Evolutionary conservation across 2,113 vertebrate genomes (phyloP).

Genomic region (Caranx ignobilis): DNA sequence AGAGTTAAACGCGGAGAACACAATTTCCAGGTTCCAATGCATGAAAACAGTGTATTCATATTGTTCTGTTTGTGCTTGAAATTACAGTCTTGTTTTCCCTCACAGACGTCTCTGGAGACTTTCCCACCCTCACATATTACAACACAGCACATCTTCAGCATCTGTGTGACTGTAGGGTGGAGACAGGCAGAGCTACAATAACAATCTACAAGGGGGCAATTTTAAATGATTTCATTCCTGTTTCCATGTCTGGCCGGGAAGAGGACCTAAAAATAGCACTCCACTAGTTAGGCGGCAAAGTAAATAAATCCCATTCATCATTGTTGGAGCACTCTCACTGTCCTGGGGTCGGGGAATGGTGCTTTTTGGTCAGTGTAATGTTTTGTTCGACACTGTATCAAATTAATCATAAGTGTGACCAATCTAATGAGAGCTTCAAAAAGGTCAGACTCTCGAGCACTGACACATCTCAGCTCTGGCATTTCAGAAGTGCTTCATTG

Average conservation of each 20-base stretch:
- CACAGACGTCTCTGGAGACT: slow-evolving; percentile 42
- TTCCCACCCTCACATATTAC: slow-evolving; percentile 24
- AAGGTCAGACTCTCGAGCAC: slow-evolving; percentile 70
- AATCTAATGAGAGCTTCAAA: slow-evolving; percentile 64
- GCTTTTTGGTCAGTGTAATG: slow-evolving; percentile 37
- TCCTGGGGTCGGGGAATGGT: slow-evolving; percentile 41
- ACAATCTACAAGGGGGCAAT: slow-evolving; percentile 48
- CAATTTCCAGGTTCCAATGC: slow-evolving; percentile 1
- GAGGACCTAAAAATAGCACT: slow-evolving; percentile 74
- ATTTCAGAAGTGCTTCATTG: slow-evolving; percentile 51
- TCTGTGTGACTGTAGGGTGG: slow-evolving; percentile 30
- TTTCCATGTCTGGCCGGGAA: slow-evolving; percentile 70
- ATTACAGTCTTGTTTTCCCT: slow-evolving; percentile 34
- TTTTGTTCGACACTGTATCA: slow-evolving; percentile 44
- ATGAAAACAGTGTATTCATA: slow-evolving; percentile 37
- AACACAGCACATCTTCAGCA: slow-evolving; percentile 36
- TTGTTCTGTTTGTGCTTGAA: slow-evolving; percentile 43
- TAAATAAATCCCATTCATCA: slow-evolving; percentile 76
- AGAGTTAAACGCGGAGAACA: slow-evolving; percentile 1
- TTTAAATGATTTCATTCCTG: slow-evolving; percentile 60
- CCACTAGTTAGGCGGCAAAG: slow-evolving; percentile 37
- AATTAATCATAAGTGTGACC: slow-evolving; percentile 65
- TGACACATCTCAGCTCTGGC: slow-evolving; percentile 60
- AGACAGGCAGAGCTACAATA: slow-evolving; percentile 40
- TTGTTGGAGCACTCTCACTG: slow-evolving; percentile 44